Conservation (phyloP, 1,140 invertebrate species). For the Condylostylus longicornis region DNA sequence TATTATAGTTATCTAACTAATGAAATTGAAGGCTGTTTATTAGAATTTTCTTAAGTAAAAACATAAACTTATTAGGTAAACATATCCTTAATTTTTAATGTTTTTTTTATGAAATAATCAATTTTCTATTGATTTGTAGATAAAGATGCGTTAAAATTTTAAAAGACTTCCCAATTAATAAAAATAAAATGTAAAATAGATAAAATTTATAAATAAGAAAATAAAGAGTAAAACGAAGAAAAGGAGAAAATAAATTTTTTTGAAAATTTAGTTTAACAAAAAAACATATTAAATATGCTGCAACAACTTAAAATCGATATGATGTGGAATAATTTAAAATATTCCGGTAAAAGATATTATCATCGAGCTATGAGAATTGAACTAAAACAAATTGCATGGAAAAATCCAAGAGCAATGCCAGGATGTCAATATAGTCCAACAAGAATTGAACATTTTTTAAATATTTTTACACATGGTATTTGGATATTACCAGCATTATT, state of each 20-base stretch:
- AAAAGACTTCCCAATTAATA: background rate
- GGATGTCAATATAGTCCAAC: conserved; percentile 41
- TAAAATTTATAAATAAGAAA: too few species aligned
- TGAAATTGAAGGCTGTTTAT: too few species aligned
- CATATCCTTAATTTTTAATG: too few species aligned
- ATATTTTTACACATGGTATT: conserved; percentile 78
- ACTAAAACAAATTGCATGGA: conserved; percentile 33
- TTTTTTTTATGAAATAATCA: background rate
- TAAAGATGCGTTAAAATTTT: background rate
- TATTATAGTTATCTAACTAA: too few species aligned
- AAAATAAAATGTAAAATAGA: background rate
- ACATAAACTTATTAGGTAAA: too few species aligned
- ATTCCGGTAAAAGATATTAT: background rate
- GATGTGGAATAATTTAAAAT: background rate
- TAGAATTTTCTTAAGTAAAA: too few species aligned
- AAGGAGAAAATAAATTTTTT: too few species aligned
- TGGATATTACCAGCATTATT: conserved; percentile 68
- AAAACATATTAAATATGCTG: background rate
- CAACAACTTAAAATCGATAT: background rate
- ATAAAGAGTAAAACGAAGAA: too few species aligned
- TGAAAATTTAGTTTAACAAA: background rate
- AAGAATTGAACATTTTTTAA: conserved; percentile 76
- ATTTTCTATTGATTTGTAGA: background rate
- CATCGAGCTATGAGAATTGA: background rate
- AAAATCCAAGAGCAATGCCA: conserved; percentile 37